Percentiles rank a stretch among this genome's conserved stretches.
Evolutionary conservation across 2,113 vertebrate species (phyloP).

Genomic region (Limanda limanda): DNA sequence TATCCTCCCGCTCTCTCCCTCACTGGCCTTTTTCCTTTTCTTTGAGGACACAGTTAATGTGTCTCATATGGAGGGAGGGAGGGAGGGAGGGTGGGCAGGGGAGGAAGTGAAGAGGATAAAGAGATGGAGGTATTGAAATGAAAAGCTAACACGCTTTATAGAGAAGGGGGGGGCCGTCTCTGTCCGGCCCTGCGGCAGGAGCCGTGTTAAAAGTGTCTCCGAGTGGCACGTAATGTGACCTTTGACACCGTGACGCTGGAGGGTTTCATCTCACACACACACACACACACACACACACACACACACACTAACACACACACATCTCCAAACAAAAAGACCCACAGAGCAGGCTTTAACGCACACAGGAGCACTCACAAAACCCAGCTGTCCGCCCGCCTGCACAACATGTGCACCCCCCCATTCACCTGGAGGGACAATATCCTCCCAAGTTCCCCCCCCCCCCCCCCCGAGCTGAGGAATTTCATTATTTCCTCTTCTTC

Average conservation of each 20-base stretch:
- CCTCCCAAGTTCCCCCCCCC: slow-evolving; percentile 39
- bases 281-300: not conserved
- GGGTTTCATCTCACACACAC: slow-evolving; percentile 36
- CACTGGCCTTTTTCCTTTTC: not conserved
- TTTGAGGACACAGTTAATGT: slow-evolving; percentile 69
- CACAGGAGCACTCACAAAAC: slow-evolving; percentile 5
- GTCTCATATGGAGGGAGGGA: slow-evolving; percentile 50
- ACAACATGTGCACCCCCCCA: slow-evolving; percentile 13
- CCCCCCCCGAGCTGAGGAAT: slow-evolving; percentile 43
- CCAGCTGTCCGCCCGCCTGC: slow-evolving; percentile 26
- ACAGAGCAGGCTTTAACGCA: not conserved
- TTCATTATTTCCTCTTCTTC: slow-evolving; percentile 50
- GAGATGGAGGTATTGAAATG: slow-evolving; percentile 36
- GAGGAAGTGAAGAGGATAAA: not conserved
- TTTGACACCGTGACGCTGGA: slow-evolving; percentile 41
- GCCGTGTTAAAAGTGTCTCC: slow-evolving; percentile 8
- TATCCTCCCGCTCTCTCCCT: slow-evolving; percentile 51
- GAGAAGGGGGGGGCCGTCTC: slow-evolving; percentile 1
- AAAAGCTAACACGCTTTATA: slow-evolving; percentile 46
- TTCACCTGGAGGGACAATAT: slow-evolving; percentile 67
- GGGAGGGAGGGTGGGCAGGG: not conserved
- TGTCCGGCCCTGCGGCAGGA: slow-evolving; percentile 3
- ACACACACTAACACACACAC: not conserved
- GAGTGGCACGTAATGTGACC: slow-evolving; percentile 22
- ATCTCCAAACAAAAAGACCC: not conserved